Evolutionary conservation across 1,140 invertebrate genomes (phyloP), one percentile per base, ranked within the genome.

Genomic region (Kradibia gibbosae): DNA sequence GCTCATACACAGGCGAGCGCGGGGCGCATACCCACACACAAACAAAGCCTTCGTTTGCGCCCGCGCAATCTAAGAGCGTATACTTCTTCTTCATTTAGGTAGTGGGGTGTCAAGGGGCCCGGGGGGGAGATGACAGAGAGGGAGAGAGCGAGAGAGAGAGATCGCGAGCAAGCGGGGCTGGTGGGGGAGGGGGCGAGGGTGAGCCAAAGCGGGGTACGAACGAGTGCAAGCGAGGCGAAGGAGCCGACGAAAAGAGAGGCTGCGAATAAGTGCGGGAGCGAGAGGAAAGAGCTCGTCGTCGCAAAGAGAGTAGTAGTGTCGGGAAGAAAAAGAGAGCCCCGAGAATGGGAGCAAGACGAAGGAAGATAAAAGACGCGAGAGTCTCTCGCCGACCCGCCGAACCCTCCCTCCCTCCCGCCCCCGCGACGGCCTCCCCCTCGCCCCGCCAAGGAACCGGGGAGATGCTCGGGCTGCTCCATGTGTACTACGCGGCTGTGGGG

Each of bases 361-460:
- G 84, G 62, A 86, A 85, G 72, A 86, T 85, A 86, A 86, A 84
- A 85, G 85, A 85, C 83, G 82, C 83, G 57, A 39, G 77, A 10
- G 34, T 45, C 42, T 28, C 17, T 45, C 31, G 22, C 34, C 42
- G 36, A 5, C n/a, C n/a, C n/a, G n/a, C n/a, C n/a, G n/a, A n/a
- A n/a, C n/a, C n/a, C n/a, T n/a, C n/a, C n/a, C n/a, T n/a, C n/a
- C 39, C 36, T 3, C 31, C 53, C 36, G 0, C 0, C 48, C 4
- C 5, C n/a, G n/a, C n/a, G n/a, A n/a, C 70, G 4, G 10, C 25
- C 70, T 28, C 39, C 11, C 36, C 42, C 3, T 25, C 22, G 28
- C n/a, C 48, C 1, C 10, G 5, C 25, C n/a, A 7, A 73, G 71
- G 48, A 75, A 57, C 74, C 15, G 36, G 65, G 10, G 50, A 15